Conservation (phyloP, 2,888 invertebrate genomes). For the Chalcis sispes region DNA sequence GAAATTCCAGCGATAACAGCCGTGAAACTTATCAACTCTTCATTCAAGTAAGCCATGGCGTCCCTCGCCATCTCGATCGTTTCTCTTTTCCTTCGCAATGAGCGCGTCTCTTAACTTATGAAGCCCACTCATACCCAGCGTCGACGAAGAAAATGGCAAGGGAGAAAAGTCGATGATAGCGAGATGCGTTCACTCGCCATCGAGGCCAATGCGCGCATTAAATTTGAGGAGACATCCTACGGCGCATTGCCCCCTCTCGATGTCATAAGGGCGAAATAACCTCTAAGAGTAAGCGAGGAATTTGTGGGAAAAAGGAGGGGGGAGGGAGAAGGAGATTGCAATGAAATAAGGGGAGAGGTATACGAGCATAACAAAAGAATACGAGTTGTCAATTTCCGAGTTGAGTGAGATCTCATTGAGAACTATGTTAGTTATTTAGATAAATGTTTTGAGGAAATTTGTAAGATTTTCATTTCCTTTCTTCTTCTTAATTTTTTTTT, state of each 20-base stretch:
- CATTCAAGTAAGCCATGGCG: slow-evolving; percentile 46
- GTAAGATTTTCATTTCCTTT: too few species aligned
- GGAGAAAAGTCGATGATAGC: slow-evolving; percentile 13
- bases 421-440: too few species aligned
- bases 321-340: neutral
- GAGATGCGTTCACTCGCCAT: too few species aligned
- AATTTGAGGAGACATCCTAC: slow-evolving; percentile 53
- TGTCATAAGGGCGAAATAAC: neutral
- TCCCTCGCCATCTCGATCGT: neutral
- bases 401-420: too few species aligned
- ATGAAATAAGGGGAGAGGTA: neutral
- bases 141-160: neutral
- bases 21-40: slow-evolving; percentile 59
- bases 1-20: slow-evolving; percentile 49
- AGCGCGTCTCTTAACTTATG: slow-evolving; percentile 33
- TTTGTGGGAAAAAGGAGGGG: neutral
- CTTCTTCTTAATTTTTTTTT: too few species aligned
- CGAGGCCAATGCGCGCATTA: slow-evolving; percentile 58
- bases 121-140: neutral
- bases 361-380: too few species aligned
- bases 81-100: neutral
- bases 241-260: neutral
- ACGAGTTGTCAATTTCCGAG: too few species aligned
- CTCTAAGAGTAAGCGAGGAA: neutral
- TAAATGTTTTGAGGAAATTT: too few species aligned